These are phyloP conservation scores for Formica exsecta DNA, from an alignment of 1,140 invertebrate genomes.

Conservation along the genomic window DNA sequence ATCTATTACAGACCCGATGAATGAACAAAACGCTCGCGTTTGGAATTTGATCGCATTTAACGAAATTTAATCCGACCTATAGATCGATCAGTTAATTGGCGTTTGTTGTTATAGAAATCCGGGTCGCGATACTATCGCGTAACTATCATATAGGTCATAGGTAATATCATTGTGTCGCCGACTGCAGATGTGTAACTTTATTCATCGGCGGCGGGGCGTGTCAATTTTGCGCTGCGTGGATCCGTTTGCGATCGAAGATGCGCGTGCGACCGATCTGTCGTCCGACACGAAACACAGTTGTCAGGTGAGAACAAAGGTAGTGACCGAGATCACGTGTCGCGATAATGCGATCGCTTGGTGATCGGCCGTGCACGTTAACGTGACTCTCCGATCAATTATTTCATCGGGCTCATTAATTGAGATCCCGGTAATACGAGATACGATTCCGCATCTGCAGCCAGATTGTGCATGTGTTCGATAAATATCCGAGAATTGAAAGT, in stretches of 20 bases:
- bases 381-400: conserved; percentile 70
- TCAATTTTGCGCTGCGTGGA: conserved; percentile 29
- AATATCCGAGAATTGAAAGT: conserved; percentile 9
- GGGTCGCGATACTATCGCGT: conserved; percentile 34
- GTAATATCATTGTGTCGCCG: conserved; percentile 39
- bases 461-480: neutral
- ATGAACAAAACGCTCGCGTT: conserved; percentile 33
- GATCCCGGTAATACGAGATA: conserved; percentile 2
- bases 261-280: conserved; percentile 12
- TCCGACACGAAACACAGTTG: conserved; percentile 4
- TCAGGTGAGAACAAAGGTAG: conserved; percentile 54
- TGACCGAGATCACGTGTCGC: conserved; percentile 50
- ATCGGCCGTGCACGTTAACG: conserved; percentile 56
- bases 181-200: conserved; percentile 50
- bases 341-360: conserved; percentile 55
- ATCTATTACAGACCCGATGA: conserved; percentile 49
- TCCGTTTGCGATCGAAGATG: conserved; percentile 18
- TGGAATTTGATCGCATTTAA: conserved; percentile 56
- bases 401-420: conserved; percentile 70
- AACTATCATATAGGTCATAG: conserved; percentile 25
- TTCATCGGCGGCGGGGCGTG: conserved; percentile 34
- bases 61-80: conserved; percentile 51
- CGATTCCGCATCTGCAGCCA: neutral
- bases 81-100: conserved; percentile 60
- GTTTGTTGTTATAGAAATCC: conserved; percentile 56